Evolutionary conservation across 2,888 invertebrate genomes (phyloP), one percentile per base, ranked within the genome.

Genomic region (Ophion ellenae): DNA sequence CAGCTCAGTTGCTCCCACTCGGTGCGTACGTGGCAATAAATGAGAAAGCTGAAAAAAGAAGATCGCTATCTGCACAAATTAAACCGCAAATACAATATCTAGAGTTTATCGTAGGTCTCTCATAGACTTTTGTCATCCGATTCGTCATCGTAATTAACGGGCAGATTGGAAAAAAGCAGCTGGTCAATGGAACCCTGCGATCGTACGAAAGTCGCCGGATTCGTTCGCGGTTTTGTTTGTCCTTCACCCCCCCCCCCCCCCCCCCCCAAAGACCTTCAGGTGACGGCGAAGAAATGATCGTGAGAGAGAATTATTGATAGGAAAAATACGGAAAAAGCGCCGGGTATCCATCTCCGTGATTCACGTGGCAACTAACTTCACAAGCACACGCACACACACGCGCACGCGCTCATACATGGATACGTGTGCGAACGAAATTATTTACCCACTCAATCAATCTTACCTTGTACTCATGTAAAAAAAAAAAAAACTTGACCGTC

Each of bases 401-500:
- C 77, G 32, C 40, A 32, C 61, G n/a, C 24, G 81, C 59, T 70
- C 75, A 53, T 28, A 85, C 69, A 20, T 11, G 32, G 47, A 47
- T 47, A 10, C 10, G 14, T 10, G 47, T 14, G 47, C 47, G 47
- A 61, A 81, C 53, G 71, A 71, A 71, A 81, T 71, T 64, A 73
- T 66, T 64, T 61, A 84, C 70, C 53, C 73, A 80, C 57, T 77
- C 74, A 81, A 83, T 81, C 71, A 75, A 86, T 85, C 79, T 84
- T 66, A 83, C 81, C 85, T 86, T 76, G 86, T 88, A 88, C 84
- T 87, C 76, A 80, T 86, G 75, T 24, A 40, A 53, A 59, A 67
- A 40, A 40, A 53, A 57, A 67, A 64, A 32, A 64, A 80, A 86
- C 88, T 84, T 82, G 85, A 80, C 57, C 83, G 82, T 85, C 88